Conservation (phyloP, 2,797 vertebrate species). For the Schizopygopsis pylzovi region DNA sequence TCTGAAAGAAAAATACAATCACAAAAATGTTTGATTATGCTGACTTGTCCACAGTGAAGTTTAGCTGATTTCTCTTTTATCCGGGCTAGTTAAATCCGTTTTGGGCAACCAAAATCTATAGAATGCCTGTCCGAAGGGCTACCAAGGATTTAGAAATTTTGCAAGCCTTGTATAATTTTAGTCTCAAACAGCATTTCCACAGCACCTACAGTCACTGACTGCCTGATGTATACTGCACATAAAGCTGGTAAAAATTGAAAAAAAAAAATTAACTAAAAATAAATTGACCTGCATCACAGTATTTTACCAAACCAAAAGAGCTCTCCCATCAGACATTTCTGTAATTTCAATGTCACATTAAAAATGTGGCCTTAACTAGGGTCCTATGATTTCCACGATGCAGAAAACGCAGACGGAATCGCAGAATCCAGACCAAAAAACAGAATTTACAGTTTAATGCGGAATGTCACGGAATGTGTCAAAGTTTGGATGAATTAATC, state of each 20-base stretch:
- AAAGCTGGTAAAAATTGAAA: background rate
- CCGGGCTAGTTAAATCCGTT: background rate
- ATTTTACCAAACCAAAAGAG: background rate
- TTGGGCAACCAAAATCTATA: background rate
- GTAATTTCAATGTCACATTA: background rate
- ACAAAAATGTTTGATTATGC: background rate
- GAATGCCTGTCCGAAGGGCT: background rate
- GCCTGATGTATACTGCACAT: background rate
- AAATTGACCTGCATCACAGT: background rate
- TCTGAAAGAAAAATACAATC: background rate
- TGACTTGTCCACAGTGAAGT: background rate
- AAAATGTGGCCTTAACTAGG: slow-evolving; percentile 1
- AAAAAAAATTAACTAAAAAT: background rate
- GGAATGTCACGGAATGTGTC: too few relatives aligned
- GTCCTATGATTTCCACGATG: too few relatives aligned
- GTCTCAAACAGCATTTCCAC: background rate
- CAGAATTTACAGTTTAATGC: too few relatives aligned
- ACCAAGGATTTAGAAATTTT: background rate
- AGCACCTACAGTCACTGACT: background rate
- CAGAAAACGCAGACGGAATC: too few relatives aligned
- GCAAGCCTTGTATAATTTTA: background rate
- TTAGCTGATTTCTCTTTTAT: background rate
- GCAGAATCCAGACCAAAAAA: too few relatives aligned
- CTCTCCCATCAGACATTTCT: background rate
- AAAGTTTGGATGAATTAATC: too few relatives aligned